Conservation (phyloP, 2,113 vertebrate species). For the Siphamia tubifer region DNA sequence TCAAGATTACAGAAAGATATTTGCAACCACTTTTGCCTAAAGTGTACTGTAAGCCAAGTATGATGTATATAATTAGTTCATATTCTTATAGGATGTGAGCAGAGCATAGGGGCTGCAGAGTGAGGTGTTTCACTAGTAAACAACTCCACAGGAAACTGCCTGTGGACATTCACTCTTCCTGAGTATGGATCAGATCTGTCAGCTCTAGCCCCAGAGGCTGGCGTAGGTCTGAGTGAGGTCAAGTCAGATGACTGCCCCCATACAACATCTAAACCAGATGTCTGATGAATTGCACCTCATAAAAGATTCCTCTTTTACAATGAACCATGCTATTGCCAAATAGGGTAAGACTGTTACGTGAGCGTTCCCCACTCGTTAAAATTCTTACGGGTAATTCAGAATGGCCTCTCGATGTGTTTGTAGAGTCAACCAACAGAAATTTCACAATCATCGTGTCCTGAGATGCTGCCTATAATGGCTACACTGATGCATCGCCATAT, state of each 20-base stretch:
- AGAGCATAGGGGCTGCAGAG: not conserved
- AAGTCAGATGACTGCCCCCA: conserved; percentile 30
- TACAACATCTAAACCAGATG: conserved; percentile 68
- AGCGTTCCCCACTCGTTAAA: conserved; percentile 51
- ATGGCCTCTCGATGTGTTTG: conserved; percentile 36
- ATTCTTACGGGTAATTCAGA: conserved; percentile 62
- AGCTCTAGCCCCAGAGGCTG: conserved; percentile 30
- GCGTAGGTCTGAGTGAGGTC: conserved; percentile 38
- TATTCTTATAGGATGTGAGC: not conserved
- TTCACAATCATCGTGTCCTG: conserved; percentile 19
- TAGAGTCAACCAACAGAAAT: not conserved
- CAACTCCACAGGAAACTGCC: conserved; percentile 7
- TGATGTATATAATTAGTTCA: not conserved
- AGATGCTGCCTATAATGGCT: not conserved
- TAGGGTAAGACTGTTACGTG: conserved; percentile 51
- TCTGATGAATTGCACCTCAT: conserved; percentile 66
- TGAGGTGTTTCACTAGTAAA: conserved; percentile 1
- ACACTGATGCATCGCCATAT: conserved; percentile 2
- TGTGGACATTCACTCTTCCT: conserved; percentile 36
- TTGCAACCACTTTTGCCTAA: not conserved
- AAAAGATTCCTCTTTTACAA: conserved; percentile 69
- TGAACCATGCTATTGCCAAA: conserved; percentile 56
- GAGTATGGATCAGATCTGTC: conserved; percentile 44
- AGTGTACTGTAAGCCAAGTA: not conserved
- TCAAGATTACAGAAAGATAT: not conserved